These are phyloP conservation scores for Leucophenga maculata DNA, from an alignment of 2,888 invertebrate species.

Conservation along the genomic window DNA sequence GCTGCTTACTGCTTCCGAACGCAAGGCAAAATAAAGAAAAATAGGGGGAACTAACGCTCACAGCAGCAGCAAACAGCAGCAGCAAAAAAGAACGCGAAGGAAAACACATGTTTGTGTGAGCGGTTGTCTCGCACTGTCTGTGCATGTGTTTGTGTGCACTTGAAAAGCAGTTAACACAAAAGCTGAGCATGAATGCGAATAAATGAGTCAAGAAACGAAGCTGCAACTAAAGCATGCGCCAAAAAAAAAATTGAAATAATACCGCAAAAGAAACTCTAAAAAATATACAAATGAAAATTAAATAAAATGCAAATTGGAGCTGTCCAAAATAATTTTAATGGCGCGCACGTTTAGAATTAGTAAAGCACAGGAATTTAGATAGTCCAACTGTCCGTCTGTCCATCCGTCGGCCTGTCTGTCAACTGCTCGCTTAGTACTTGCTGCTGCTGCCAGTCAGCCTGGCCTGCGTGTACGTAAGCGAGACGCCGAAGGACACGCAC, in stretches of 20 bases:
- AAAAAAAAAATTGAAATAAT: background rate
- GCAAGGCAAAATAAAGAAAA: conserved; percentile 29
- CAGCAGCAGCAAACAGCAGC: background rate
- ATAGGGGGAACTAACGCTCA: conserved; percentile 11
- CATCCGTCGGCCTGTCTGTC: background rate
- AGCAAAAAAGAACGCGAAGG: background rate
- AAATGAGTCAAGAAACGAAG: background rate
- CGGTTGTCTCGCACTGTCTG: background rate
- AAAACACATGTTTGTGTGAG: conserved; percentile 31
- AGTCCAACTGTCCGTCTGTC: background rate
- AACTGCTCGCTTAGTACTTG: background rate
- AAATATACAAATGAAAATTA: background rate
- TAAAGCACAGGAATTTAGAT: too few species aligned
- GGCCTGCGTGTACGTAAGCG: conserved; percentile 64
- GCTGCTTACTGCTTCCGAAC: conserved; percentile 22
- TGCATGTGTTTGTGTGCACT: conserved; percentile 49
- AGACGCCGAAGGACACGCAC: conserved; percentile 61
- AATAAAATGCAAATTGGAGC: background rate
- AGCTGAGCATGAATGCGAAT: conserved; percentile 20
- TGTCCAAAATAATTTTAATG: background rate
- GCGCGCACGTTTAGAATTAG: background rate
- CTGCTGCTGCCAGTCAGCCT: conserved; percentile 59
- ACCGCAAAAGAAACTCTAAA: background rate
- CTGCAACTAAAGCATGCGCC: background rate
- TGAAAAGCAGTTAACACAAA: conserved; percentile 58